These are phyloP conservation scores for Ia io DNA, from an alignment of 2,113 vertebrate genomes.

Conservation along the genomic window DNA sequence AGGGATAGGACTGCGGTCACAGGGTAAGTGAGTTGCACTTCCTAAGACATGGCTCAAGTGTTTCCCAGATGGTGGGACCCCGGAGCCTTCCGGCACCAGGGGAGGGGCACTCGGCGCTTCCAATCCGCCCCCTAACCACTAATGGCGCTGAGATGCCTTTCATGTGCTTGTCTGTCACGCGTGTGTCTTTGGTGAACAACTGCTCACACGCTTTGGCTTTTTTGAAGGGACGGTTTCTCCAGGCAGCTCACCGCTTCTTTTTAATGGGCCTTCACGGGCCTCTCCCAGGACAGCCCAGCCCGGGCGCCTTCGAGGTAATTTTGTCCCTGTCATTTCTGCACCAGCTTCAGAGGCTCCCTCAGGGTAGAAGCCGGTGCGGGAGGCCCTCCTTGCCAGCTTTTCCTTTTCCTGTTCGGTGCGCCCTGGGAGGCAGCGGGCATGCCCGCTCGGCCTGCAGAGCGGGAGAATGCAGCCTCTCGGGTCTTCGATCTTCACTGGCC, in stretches of 20 bases:
- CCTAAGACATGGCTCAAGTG: background rate
- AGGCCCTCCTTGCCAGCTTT: background rate
- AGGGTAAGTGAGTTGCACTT: accelerated
- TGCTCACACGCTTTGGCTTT: background rate
- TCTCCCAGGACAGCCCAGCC: accelerated
- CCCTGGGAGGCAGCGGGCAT: background rate
- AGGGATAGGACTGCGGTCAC: background rate
- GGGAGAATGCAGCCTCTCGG: background rate
- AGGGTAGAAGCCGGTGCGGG: accelerated
- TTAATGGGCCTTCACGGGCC: background rate
- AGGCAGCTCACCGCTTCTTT: background rate
- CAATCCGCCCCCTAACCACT: background rate
- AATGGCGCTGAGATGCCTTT: too few relatives aligned
- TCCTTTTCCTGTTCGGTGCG: background rate
- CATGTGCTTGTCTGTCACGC: accelerated
- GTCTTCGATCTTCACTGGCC: background rate
- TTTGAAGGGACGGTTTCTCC: background rate
- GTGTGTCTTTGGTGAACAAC: background rate
- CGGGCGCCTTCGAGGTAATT: background rate
- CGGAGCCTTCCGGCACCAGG: accelerated
- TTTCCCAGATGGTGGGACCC: background rate
- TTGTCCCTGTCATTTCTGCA: background rate
- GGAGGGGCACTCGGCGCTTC: too few relatives aligned
- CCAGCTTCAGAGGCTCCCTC: background rate
- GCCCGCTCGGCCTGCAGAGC: background rate